phyloP scores from a whole-genome alignment of 2,888 invertebrate genomes.

The Drosophila trichaetosa region DNA sequence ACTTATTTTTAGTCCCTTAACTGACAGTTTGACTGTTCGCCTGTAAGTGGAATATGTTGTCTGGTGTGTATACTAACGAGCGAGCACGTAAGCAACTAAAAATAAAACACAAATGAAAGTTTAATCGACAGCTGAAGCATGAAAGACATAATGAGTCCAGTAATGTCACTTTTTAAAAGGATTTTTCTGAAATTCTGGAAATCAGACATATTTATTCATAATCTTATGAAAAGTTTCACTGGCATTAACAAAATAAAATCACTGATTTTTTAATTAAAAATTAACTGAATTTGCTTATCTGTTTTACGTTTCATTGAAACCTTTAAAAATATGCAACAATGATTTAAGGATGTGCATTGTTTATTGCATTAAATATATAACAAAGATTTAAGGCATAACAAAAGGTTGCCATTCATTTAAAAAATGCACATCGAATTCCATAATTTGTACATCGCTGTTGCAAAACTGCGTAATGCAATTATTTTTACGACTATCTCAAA shows the following conservation, averaged over 20 bases:
- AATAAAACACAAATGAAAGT: not conserved
- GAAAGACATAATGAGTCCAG: not conserved
- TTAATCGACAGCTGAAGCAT: not conserved
- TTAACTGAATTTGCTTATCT: not conserved
- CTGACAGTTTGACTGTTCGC: conserved; percentile 17
- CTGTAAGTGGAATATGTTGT: not conserved
- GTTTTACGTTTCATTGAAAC: not conserved
- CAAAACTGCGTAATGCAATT: conserved; percentile 32
- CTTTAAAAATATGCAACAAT: not conserved
- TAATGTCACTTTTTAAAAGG: too few species aligned
- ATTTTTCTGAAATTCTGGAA: not conserved
- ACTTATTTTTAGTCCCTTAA: conserved; percentile 20
- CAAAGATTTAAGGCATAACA: not conserved
- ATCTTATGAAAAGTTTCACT: rapidly evolving
- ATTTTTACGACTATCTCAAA: conserved; percentile 24
- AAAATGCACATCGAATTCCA: not conserved
- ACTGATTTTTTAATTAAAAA: rapidly evolving
- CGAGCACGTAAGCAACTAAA: not conserved
- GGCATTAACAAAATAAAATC: not conserved
- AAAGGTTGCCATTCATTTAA: not conserved
- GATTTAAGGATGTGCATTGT: not conserved
- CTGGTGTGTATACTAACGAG: not conserved
- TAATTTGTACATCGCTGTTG: conserved; percentile 4
- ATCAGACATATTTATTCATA: not conserved
- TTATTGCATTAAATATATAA: not conserved